Base-by-base conservation (phyloP, 2,797 vertebrate species). In the Acanthurus lineatus region DNA sequence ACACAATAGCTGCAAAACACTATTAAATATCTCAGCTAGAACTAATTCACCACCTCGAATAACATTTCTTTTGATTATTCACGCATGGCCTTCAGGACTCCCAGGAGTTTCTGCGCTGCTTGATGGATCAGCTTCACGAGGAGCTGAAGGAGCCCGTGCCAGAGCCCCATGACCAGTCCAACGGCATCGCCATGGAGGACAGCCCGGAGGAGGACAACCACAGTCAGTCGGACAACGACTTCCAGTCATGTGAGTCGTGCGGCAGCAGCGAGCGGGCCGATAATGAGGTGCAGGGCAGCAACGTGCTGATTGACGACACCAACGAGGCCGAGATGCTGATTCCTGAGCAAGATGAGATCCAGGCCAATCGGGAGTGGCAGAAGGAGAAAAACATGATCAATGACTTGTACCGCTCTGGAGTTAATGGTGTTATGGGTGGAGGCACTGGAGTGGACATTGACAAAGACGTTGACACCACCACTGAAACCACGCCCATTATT, bases 111-210 rank as follows among this genome's bases (percentile, higher is more conserved):
- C 93, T 99, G 82, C 97, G 98, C 76, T 99, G 98, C 88, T 87
- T 99, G 63, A 99, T 99, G 98, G 98, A 99, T 94, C 96, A 99
- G 73, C 97, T 99, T 73, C 98, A 99, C 35, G 98, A 99, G 87
- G 98, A 99, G 86, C 92, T 99, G 76, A 99, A 99, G 86, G 98
- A 99, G 84, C 91, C 91, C 0, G 64, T 97, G 79, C 88, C 95
- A 5, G 97, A 99, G 82, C 90, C 93, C 3, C 96, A 96, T 38
- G 97, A 97, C 86, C 93, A 94, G 51, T 94, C 93, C 58, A 93
- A 87, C 52, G 17, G 83, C 51, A 38, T 94, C 74, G 52, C 85
- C 0, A 90, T 90, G 35, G 88, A 94, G 20, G 93, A 96, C 49
- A 86, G 95, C 70, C 93, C 83, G 0, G 95, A 97, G 82, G 98